Evolutionary conservation across 2,797 vertebrate genomes (phyloP).

Genomic region (Brachyrhaphis roseni): DNA sequence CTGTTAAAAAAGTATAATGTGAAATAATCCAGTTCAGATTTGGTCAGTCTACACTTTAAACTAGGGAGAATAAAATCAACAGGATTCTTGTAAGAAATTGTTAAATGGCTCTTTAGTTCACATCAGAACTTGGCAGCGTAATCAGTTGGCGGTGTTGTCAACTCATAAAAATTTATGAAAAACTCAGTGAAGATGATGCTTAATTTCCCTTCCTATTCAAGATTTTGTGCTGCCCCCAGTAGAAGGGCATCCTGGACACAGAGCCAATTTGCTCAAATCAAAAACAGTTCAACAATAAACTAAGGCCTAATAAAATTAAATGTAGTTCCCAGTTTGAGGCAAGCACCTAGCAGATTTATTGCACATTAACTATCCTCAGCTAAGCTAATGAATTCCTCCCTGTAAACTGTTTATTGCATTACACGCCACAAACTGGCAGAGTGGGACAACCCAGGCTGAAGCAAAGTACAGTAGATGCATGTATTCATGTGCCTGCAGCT

Average conservation of each 20-base stretch:
- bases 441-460: not conserved
- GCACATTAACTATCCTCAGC: not conserved
- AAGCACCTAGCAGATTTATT: not conserved
- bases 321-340: not conserved
- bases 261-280: not conserved
- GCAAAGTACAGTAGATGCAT: constrained; percentile 61
- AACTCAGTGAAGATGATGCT: not conserved
- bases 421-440: not conserved
- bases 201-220: not conserved
- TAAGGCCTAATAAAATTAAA: not conserved
- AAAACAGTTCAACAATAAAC: not conserved
- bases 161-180: not conserved
- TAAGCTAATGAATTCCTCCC: not conserved
- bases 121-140: not conserved
- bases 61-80: not conserved
- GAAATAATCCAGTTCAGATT: not conserved
- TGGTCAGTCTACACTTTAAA: not conserved
- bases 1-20: not conserved
- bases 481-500: constrained; percentile 72
- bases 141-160: not conserved
- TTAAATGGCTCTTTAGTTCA: not conserved
- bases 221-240: not conserved
- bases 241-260: not conserved
- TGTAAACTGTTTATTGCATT: not conserved
- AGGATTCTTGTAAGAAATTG: not conserved